Conservation (phyloP, 2,888 invertebrate species). For the Prosapia bicincta region DNA sequence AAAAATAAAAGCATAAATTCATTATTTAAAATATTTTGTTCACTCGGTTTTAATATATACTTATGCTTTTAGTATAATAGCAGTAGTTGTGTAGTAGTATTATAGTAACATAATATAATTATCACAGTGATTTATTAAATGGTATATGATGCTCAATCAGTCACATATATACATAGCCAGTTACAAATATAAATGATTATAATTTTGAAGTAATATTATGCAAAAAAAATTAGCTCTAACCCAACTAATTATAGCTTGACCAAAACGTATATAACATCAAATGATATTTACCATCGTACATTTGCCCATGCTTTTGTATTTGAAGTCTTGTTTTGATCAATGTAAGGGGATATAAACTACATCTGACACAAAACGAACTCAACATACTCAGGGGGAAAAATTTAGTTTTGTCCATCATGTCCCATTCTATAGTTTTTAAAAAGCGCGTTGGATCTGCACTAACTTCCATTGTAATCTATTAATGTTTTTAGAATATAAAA, state of each 20-base stretch:
- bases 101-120: too few relatives aligned
- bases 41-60: too few relatives aligned
- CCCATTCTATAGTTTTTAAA: constrained; percentile 90
- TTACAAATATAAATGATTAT: too few relatives aligned
- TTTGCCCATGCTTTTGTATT: constrained; percentile 74
- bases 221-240: too few relatives aligned
- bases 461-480: constrained; percentile 18
- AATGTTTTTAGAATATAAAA: neutral
- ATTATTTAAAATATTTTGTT: too few relatives aligned
- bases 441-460: constrained; percentile 45
- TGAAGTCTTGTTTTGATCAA: constrained; percentile 94
- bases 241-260: neutral
- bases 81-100: too few relatives aligned
- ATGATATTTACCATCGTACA: constrained; percentile 68
- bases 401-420: constrained; percentile 96
- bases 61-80: too few relatives aligned
- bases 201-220: too few relatives aligned
- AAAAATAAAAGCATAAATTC: too few relatives aligned
- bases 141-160: too few relatives aligned
- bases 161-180: too few relatives aligned
- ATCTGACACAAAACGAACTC: constrained; percentile 75
- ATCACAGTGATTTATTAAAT: too few relatives aligned
- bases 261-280: neutral
- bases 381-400: constrained; percentile 91
- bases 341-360: constrained; percentile 81